phyloP scores from a whole-genome alignment of 1,140 invertebrate species.

The Phenacoccus solenopsis region DNA sequence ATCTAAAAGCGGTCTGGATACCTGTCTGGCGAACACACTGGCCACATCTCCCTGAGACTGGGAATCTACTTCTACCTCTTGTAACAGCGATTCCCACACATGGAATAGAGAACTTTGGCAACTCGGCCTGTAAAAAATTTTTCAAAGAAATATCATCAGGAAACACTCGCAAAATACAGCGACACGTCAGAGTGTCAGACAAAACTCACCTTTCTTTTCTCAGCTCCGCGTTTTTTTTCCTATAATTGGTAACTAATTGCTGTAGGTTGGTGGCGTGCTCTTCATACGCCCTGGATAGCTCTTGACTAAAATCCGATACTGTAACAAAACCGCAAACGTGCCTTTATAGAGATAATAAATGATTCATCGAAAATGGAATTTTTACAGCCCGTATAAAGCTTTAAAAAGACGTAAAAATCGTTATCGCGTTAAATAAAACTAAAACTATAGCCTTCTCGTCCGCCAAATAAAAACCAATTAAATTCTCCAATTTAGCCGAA shows the following conservation, averaged over 20 bases:
- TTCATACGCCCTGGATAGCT: constrained; percentile 80
- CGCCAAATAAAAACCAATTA: too few species aligned
- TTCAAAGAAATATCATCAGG: constrained; percentile 21
- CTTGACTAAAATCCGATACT: constrained; percentile 91
- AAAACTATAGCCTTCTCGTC: too few species aligned
- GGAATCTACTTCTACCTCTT: constrained; percentile 86
- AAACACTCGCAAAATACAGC: too few species aligned
- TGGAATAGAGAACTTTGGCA: constrained; percentile 72
- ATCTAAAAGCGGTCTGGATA: constrained; percentile 75
- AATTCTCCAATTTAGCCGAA: too few species aligned
- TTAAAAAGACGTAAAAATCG: too few species aligned
- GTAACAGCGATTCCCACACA: constrained; percentile 80
- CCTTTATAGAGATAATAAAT: too few species aligned
- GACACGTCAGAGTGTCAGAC: too few species aligned
- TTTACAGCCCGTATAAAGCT: too few species aligned
- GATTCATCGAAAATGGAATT: too few species aligned
- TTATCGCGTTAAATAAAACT: too few species aligned
- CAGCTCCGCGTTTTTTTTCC: constrained; percentile 72
- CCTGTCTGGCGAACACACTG: constrained; percentile 64
- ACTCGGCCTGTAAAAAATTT: constrained; percentile 52
- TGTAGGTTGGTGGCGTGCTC: constrained; percentile 84
- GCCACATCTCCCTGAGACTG: constrained; percentile 79
- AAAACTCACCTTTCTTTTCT: constrained; percentile 77
- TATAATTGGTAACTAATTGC: constrained; percentile 72
- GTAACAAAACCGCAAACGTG: too few species aligned